Conservation (phyloP, 2,888 invertebrate species). For the Cryptocheilus praepositus region DNA sequence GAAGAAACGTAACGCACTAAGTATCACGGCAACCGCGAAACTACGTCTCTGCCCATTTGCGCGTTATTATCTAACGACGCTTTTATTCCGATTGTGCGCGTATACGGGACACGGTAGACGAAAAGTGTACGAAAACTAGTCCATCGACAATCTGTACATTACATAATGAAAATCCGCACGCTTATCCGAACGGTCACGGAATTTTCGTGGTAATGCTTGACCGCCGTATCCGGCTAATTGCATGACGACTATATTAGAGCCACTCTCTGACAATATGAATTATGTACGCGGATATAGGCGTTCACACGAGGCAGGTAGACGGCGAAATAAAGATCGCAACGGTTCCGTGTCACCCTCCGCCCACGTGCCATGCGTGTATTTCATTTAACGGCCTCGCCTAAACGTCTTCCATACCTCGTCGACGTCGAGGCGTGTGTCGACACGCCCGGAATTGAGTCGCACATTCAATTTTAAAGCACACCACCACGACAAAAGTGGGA, state of each 20-base stretch:
- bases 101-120: background rate
- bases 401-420: conserved; percentile 54
- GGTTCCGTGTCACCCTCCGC: conserved; percentile 36
- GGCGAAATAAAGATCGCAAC: conserved; percentile 25
- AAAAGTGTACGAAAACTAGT: conserved; percentile 1
- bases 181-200: conserved; percentile 1
- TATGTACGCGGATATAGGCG: background rate
- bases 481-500: conserved; percentile 29
- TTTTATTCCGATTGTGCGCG: background rate
- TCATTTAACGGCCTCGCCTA: conserved; percentile 57
- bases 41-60: background rate
- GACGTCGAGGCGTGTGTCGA: conserved; percentile 58
- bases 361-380: conserved; percentile 35
- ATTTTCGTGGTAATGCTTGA: conserved; percentile 15
- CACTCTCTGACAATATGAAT: background rate
- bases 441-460: conserved; percentile 64
- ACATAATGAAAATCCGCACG: conserved; percentile 5
- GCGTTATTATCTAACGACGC: background rate
- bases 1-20: background rate
- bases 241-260: conserved; percentile 16
- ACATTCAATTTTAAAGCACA: conserved; percentile 55
- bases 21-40: no score
- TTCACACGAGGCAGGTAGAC: background rate
- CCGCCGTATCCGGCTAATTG: conserved; percentile 31
- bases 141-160: conserved; percentile 9